Conservation (phyloP, 37 sponge, comb jelly and placozoan species). For the Bolinopsis microptera region DNA sequence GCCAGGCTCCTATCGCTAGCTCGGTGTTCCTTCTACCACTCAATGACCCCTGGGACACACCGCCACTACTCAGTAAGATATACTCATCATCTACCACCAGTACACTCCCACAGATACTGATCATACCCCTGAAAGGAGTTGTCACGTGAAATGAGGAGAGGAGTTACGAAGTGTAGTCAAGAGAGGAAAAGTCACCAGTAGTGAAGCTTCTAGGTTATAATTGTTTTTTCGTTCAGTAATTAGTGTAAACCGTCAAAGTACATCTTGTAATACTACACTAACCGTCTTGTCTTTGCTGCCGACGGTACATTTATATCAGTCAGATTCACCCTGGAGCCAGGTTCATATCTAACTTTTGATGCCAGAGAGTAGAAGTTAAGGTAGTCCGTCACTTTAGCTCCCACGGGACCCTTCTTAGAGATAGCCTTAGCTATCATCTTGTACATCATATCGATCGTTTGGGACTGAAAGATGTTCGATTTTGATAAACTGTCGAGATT, state of each 20-base stretch:
- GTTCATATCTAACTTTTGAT: not conserved
- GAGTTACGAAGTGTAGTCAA: no score
- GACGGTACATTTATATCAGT: not conserved
- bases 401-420: not conserved
- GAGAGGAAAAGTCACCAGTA: no score
- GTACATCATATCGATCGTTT: slow-evolving; percentile 28
- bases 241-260: no score
- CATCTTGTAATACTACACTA: no score
- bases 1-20: slow-evolving; percentile 6
- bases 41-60: not conserved
- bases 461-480: not conserved
- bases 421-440: slow-evolving; percentile 19
- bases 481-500: no score
- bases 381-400: slow-evolving; percentile 1
- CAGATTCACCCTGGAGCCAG: not conserved
- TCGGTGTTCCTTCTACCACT: slow-evolving; percentile 29
- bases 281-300: not conserved
- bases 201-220: no score
- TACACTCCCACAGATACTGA: not conserved
- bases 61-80: not conserved
- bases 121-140: not conserved
- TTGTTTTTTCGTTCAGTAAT: no score
- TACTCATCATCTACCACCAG: not conserved
- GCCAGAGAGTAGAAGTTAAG: slow-evolving; percentile 6
- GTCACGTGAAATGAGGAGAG: no score